These are phyloP conservation scores for Oryzias woworae DNA, from an alignment of 2,113 vertebrate genomes.

Conservation along the genomic window DNA sequence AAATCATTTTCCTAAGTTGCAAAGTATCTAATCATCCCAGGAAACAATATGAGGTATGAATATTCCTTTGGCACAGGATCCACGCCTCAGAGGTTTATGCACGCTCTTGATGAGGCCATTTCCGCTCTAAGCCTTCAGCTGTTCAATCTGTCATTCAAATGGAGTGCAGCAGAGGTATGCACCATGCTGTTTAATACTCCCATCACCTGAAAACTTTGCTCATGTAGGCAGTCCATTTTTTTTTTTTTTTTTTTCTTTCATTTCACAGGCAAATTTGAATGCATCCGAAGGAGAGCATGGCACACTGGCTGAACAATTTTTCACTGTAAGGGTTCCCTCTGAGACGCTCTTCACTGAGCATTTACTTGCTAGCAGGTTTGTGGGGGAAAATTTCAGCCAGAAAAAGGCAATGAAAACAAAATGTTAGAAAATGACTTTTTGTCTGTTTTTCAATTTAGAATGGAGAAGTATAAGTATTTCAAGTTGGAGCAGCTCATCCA, in stretches of 20 bases:
- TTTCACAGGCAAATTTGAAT: slow-evolving; percentile 41
- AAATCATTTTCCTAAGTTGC: slow-evolving; percentile 22
- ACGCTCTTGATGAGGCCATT: slow-evolving; percentile 70
- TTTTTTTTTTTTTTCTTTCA: slow-evolving; percentile 19
- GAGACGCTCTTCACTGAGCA: slow-evolving; percentile 62
- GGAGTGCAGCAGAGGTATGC: slow-evolving; percentile 54
- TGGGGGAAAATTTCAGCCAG: slow-evolving; percentile 14
- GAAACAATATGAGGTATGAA: slow-evolving; percentile 4
- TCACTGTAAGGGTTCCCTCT: slow-evolving; percentile 66
- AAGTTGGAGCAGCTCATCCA: slow-evolving; percentile 71
- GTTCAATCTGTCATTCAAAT: slow-evolving; percentile 69
- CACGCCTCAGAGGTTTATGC: slow-evolving; percentile 58
- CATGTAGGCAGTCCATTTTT: slow-evolving; percentile 11
- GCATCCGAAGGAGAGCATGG: slow-evolving; percentile 24
- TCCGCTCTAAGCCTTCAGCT: slow-evolving; percentile 71
- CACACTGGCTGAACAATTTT: slow-evolving; percentile 71
- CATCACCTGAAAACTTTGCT: slow-evolving; percentile 9
- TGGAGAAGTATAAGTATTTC: slow-evolving; percentile 75
- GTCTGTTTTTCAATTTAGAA: slow-evolving; percentile 53
- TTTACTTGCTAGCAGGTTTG: slow-evolving; percentile 71
- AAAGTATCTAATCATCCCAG: slow-evolving; percentile 30
- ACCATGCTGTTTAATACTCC: slow-evolving; percentile 16
- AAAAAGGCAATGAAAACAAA: not conserved
- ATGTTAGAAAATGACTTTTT: not conserved
- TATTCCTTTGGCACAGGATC: slow-evolving; percentile 51